Evolutionary conservation across 1,140 invertebrate genomes (phyloP).

Genomic region (Centruroides vittatus): DNA sequence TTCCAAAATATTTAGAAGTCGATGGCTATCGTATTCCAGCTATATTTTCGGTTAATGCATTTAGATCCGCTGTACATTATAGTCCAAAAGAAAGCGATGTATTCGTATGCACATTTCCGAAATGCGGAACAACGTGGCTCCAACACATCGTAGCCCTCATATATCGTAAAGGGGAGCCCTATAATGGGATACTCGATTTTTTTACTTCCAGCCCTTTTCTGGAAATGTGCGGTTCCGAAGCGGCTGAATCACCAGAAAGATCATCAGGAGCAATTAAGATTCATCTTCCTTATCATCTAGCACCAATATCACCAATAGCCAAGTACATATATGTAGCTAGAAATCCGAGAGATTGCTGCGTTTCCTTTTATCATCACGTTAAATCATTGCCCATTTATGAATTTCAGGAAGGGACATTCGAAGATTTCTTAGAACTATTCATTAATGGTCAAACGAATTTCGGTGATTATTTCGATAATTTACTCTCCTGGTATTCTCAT

Average conservation of each 20-base stretch:
- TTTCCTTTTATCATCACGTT: constrained; percentile 18
- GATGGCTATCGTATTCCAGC: not conserved
- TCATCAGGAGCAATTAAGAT: constrained; percentile 9
- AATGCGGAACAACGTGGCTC: constrained; percentile 25
- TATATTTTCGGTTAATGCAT: not conserved
- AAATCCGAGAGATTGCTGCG: constrained; percentile 19
- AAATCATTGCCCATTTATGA: constrained; percentile 1
- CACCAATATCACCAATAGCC: constrained; percentile 2
- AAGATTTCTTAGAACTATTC: constrained; percentile 28
- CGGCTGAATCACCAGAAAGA: constrained; percentile 1
- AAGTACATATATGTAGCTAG: constrained; percentile 20
- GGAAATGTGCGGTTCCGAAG: constrained; percentile 12
- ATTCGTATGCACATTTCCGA: constrained; percentile 14
- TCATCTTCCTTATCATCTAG: constrained; percentile 11
- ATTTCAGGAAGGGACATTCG: constrained; percentile 21
- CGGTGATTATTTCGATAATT: constrained; percentile 30
- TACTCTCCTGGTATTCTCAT: constrained; percentile 22
- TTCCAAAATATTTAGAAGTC: not conserved
- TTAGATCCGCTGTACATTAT: constrained; percentile 4
- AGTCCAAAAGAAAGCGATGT: constrained; percentile 8
- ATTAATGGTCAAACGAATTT: constrained; percentile 22
- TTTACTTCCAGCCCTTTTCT: constrained; percentile 6
- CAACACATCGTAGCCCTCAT: constrained; percentile 22
- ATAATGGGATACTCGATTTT: not conserved
- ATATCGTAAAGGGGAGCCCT: not conserved